Base-by-base conservation (phyloP, 2,113 vertebrate genomes). In the Crotalus tigris region DNA sequence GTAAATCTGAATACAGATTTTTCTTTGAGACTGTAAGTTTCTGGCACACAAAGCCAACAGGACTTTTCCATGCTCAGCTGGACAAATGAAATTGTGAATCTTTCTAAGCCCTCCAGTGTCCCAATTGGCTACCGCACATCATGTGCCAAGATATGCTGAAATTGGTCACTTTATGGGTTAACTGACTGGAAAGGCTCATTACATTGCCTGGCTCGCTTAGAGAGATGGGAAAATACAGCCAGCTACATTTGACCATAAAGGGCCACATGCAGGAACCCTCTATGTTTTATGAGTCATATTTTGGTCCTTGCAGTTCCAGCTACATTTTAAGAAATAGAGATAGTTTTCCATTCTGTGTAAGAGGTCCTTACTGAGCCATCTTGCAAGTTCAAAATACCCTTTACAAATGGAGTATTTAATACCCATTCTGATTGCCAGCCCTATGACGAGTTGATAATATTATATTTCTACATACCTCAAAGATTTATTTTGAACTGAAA, bases 41-140 rank as follows among this genome's bases (percentile, higher is more conserved):
- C 57, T 57, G 39, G 57, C 88, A 64, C 46, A 90, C 81, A 54
- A 44, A 24, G 75, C 81, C 92, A 86, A 58, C 88, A 54, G 26
- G n/a, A 57, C n/a, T 87, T 93, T 93, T 93, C 92, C 92, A 44
- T 44, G n/a, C 10, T 57, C 75, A 54, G 75, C 39, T 58, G 90
- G 88, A 90, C 81, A 29, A 75, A 55, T 85, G 88, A 90, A 57
- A 44, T 24, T n/a, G 87, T 90, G 92, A 93, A 23, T 93, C 75
- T n/a, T 93, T 90, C 46, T 51, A 86, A 39, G 21, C 21, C 64
- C 24, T 39, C n/a, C n/a, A 17, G 7, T 26, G 21, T 49, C 44
- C 64, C 33, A 33, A 88, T 75, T 55, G 64, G 61, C 49, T 75
- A 54, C 57, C 39, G 55, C 29, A 24, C 21, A 87, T 86, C 92